Evolutionary conservation across 2,113 vertebrate genomes (phyloP).

Genomic region (Epinephelus cyanopodus): DNA sequence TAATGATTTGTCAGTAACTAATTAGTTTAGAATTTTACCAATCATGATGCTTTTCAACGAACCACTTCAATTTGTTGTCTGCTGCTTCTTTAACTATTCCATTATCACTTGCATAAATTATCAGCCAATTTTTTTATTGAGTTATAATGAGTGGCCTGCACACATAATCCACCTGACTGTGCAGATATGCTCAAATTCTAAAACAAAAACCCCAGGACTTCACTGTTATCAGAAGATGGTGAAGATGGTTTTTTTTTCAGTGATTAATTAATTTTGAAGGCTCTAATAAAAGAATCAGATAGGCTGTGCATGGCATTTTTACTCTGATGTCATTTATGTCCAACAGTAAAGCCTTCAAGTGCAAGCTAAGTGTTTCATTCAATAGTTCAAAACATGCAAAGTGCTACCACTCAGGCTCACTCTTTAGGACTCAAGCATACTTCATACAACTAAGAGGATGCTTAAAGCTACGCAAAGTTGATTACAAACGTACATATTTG

Average conservation of each 20-base stretch:
- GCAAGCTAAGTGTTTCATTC: neutral
- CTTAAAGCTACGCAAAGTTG: neutral
- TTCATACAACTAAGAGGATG: neutral
- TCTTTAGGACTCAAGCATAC: neutral
- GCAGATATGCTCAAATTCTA: neutral
- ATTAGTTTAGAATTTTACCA: neutral
- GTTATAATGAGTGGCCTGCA: neutral
- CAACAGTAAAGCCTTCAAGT: neutral
- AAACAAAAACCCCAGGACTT: neutral
- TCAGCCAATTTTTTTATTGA: neutral
- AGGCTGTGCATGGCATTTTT: no score
- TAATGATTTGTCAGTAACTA: neutral
- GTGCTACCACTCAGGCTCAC: neutral
- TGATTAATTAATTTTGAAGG: neutral
- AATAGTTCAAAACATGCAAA: neutral
- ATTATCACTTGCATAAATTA: neutral
- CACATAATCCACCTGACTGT: neutral
- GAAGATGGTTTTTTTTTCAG: neutral
- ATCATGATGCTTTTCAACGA: neutral
- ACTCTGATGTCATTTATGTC: neutral
- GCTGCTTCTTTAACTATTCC: neutral
- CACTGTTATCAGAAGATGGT: neutral
- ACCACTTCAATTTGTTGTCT: neutral
- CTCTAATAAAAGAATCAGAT: neutral
- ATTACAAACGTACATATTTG: neutral